Base-by-base conservation (phyloP, 1,140 invertebrate genomes). In the Lerema accius region DNA sequence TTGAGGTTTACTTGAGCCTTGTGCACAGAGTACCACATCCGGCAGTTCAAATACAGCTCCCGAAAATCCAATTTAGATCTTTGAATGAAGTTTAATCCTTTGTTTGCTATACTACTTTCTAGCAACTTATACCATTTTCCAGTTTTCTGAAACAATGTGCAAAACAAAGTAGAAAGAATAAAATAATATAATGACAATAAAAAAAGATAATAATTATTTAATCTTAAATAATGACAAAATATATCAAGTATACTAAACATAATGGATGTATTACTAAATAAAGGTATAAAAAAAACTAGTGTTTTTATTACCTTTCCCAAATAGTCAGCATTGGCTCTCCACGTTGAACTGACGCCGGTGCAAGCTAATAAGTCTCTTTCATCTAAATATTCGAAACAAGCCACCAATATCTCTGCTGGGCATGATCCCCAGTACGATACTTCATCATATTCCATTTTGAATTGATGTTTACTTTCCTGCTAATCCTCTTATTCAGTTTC, bases 391-490 rank as follows among this genome's bases (percentile, higher is more conserved):
- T 69, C 64, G 19, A 81, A 81, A 32, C 81, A 68, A 16, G 66
- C 32, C 39, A 79, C 10, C n/a, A 82, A 42, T 48, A 82, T 65
- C 48, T 84, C 80, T 7, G 35, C n/a, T 16, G 78, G 65, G 46
- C 69, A 77, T 16, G 16, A 43, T 35, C 62, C 65, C 78, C 78
- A 80, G 43, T 19, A 3, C 10, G 53, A 56, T 10, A 23, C 10
- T 46, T 19, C 17, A 46, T n/a, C 16, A 42, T 11, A 13, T 11
- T 40, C 37, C 10, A 40, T 40, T 11, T 3, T 40, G 3, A 40
- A 11, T 14, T 14, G 0, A 43, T 39, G 37, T 61, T 66, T 63
- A 65, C n/a, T n/a, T n/a, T n/a, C n/a, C n/a, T n/a, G n/a, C n/a
- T n/a, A n/a, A n/a, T n/a, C n/a, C n/a, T n/a, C n/a, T n/a, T n/a